These are phyloP conservation scores for Drosophila mulleri DNA, from an alignment of 2,888 invertebrate species.

Conservation along the genomic window DNA sequence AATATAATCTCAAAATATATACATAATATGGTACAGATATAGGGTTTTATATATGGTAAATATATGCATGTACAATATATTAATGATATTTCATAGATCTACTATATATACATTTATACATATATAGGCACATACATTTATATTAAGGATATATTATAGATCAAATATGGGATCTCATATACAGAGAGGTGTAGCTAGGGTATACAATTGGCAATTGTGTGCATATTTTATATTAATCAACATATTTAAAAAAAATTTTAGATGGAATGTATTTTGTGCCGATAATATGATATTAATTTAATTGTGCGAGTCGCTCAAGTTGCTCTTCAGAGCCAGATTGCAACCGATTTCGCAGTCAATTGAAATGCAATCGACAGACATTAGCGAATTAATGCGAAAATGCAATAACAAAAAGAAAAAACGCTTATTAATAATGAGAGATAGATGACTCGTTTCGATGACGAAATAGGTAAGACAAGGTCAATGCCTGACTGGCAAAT, in stretches of 20 bases:
- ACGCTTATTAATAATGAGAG: not conserved
- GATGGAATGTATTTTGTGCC: not conserved
- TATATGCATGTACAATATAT: too few relatives aligned
- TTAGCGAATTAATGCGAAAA: constrained; percentile 25
- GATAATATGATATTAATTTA: constrained; percentile 58
- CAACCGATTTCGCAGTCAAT: constrained; percentile 41
- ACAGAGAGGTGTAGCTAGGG: not conserved
- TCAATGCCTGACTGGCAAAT: not conserved
- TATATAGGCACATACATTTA: too few relatives aligned
- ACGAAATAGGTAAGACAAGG: not conserved
- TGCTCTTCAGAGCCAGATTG: constrained; percentile 27
- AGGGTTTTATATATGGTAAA: too few relatives aligned
- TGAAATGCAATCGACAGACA: constrained; percentile 54
- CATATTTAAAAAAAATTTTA: not conserved
- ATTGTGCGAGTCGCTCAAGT: constrained; percentile 20
- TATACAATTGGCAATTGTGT: not conserved
- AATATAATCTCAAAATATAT: too few relatives aligned
- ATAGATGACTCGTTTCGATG: not conserved
- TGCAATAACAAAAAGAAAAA: constrained; percentile 14
- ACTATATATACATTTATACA: too few relatives aligned
- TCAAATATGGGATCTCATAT: not conserved
- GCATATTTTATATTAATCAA: not conserved
- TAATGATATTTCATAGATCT: too few relatives aligned
- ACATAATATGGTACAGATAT: too few relatives aligned
- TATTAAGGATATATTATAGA: too few relatives aligned